These are phyloP conservation scores for Thysanoteuthis rhombus DNA, from an alignment of 2,888 invertebrate genomes.

Conservation along the genomic window DNA sequence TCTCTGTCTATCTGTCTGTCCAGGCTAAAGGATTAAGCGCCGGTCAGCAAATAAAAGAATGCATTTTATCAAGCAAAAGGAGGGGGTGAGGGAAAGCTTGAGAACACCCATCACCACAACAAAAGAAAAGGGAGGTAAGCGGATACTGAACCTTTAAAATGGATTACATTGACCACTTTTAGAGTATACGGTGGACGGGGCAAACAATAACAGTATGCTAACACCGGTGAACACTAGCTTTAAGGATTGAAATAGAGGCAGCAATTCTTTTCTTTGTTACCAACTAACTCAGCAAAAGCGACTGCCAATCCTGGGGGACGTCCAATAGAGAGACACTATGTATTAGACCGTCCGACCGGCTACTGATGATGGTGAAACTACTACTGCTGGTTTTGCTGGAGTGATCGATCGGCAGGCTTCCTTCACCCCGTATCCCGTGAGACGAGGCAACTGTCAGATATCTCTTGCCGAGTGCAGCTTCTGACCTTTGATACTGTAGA, in stretches of 20 bases:
- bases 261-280: neutral
- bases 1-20: neutral
- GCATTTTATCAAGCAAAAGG: neutral
- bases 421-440: neutral
- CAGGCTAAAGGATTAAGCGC: neutral
- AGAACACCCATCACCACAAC: neutral
- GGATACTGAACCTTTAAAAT: neutral
- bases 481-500: neutral
- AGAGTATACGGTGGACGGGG: neutral
- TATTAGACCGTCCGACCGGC: neutral
- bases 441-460: neutral
- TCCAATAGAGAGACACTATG: neutral
- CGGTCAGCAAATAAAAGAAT: neutral
- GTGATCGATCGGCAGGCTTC: neutral
- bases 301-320: neutral
- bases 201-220: neutral
- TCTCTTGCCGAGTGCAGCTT: neutral
- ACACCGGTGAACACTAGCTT: neutral
- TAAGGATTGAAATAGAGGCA: neutral
- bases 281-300: neutral
- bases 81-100: neutral
- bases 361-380: neutral
- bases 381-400: neutral
- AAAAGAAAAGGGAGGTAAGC: neutral
- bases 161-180: constrained; percentile 12